These are phyloP conservation scores for Acipenser ruthenus DNA, from an alignment of 2,797 vertebrate genomes.

Conservation along the genomic window DNA sequence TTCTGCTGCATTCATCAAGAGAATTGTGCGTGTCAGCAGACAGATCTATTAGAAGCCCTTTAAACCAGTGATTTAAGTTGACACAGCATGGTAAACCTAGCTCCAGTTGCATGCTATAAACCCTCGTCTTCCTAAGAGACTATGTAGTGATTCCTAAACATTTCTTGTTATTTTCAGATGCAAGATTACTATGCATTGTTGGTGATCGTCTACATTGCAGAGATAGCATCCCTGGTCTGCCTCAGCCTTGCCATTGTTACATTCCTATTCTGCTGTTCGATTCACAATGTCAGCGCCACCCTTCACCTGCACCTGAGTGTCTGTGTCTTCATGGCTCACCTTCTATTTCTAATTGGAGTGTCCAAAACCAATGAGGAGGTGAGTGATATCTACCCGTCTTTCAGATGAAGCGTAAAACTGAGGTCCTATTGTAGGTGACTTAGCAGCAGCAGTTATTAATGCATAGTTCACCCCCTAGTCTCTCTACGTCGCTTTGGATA, in stretches of 20 bases:
- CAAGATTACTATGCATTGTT: too few relatives aligned
- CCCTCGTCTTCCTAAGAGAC: too few relatives aligned
- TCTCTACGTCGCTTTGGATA: too few relatives aligned
- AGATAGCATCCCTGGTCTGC: conserved; percentile 23
- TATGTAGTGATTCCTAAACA: too few relatives aligned
- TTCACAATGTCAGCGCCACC: conserved; percentile 18
- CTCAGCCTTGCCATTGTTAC: conserved; percentile 23
- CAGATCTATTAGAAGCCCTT: too few relatives aligned
- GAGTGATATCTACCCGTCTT: background rate
- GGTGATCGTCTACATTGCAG: conserved; percentile 14
- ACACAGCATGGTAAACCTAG: too few relatives aligned
- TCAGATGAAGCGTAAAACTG: background rate
- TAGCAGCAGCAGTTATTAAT: background rate
- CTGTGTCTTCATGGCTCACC: conserved; percentile 16
- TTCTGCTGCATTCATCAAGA: too few relatives aligned
- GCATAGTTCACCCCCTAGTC: background rate
- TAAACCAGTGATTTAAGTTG: too few relatives aligned
- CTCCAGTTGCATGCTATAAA: too few relatives aligned
- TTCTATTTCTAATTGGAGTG: conserved; percentile 12
- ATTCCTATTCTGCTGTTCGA: conserved; percentile 22
- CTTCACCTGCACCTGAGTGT: conserved; percentile 15
- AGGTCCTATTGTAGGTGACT: conserved; percentile 1
- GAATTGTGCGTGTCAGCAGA: too few relatives aligned
- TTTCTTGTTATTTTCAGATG: too few relatives aligned
- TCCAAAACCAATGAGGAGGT: background rate